Evolutionary conservation across 2,888 invertebrate species (phyloP).

Genomic region (Trichacis sp.): DNA sequence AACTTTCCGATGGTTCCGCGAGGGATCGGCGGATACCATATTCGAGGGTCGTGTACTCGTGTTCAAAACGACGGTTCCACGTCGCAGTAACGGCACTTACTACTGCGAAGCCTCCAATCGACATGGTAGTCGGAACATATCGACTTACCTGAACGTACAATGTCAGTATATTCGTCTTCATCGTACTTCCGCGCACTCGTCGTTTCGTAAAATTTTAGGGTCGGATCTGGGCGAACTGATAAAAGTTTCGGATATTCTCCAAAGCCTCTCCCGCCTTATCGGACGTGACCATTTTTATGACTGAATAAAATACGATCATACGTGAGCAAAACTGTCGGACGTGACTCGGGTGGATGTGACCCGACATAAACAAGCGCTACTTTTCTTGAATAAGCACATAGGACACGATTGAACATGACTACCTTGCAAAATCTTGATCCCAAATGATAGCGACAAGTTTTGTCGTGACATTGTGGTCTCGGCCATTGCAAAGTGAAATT

Average conservation of each 20-base stretch:
- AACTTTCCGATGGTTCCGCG: conserved; percentile 79
- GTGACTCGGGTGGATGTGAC: conserved; percentile 1
- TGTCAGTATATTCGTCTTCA: conserved; percentile 75
- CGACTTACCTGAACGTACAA: conserved; percentile 82
- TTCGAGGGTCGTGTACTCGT: conserved; percentile 72
- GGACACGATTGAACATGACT: not conserved
- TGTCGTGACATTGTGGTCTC: conserved; percentile 2
- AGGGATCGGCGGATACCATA: conserved; percentile 71
- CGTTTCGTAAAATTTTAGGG: not conserved
- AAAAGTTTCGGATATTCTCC: not conserved
- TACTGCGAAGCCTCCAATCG: conserved; percentile 83
- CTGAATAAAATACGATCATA: conserved; percentile 2
- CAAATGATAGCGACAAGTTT: not conserved
- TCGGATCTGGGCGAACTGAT: not conserved
- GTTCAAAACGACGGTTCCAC: conserved; percentile 76
- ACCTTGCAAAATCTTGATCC: not conserved
- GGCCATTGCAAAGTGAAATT: too few relatives aligned
- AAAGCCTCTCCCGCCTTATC: not conserved
- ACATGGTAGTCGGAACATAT: conserved; percentile 80
- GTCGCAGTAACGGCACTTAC: conserved; percentile 82
- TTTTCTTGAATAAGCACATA: not conserved
- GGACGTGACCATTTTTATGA: not conserved
- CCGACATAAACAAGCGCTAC: conserved; percentile 1
- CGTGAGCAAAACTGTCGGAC: not conserved
- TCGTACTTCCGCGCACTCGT: not conserved